Conservation (phyloP, 1,140 invertebrate genomes). For the Drosophila bocki region DNA sequence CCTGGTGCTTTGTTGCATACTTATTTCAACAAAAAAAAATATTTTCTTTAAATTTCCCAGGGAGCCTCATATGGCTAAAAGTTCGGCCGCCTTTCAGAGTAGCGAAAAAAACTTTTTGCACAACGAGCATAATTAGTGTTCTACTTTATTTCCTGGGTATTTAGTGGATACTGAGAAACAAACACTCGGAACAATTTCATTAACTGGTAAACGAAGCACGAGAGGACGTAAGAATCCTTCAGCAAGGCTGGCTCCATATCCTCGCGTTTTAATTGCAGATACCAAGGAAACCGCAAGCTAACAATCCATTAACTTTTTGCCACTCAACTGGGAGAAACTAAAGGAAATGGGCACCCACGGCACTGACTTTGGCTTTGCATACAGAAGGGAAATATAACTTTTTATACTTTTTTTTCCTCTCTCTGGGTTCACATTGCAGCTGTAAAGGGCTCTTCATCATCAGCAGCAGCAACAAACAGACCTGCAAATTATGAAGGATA, state of each 20-base stretch:
- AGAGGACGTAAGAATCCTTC: conserved; percentile 29
- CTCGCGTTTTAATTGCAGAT: conserved; percentile 70
- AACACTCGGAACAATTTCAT: conserved; percentile 71
- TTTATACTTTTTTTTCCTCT: conserved; percentile 20
- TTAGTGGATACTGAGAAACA: conserved; percentile 19
- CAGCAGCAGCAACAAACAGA: conserved; percentile 48
- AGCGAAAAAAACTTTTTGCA: conserved; percentile 18
- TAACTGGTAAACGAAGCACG: conserved; percentile 70
- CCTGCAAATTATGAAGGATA: conserved; percentile 72
- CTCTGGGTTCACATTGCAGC: conserved; percentile 40
- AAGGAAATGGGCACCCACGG: conserved; percentile 55
- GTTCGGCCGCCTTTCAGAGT: conserved; percentile 17
- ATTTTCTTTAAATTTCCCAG: not conserved
- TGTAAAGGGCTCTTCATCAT: conserved; percentile 69
- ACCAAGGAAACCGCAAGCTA: conserved; percentile 76
- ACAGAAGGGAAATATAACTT: conserved; percentile 33
- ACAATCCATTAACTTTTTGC: conserved; percentile 83
- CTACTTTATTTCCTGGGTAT: conserved; percentile 7
- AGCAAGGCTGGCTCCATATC: conserved; percentile 23
- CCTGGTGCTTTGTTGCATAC: not conserved
- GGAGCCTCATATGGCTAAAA: conserved; percentile 39
- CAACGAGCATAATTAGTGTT: conserved; percentile 14
- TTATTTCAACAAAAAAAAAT: not conserved
- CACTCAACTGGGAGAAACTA: conserved; percentile 69
- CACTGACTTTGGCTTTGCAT: conserved; percentile 56